A percentile compares a stretch with the other conserved stretches of the same genome.
Conservation (phyloP, 2,888 invertebrate genomes). For the Drosophila diplacantha region DNA sequence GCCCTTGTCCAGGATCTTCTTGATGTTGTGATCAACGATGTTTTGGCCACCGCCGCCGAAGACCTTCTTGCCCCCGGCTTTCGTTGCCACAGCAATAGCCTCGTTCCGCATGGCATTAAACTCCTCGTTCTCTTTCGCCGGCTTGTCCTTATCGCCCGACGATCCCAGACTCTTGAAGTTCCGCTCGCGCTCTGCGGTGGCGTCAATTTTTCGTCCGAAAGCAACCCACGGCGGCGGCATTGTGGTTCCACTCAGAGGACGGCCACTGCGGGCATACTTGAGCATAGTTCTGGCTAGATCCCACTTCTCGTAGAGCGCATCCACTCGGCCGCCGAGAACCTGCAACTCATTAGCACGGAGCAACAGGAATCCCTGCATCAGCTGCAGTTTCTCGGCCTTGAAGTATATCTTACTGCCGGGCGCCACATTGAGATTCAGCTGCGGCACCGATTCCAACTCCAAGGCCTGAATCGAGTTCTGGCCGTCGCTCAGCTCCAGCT, state of each 20-base stretch:
- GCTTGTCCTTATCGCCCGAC: conserved; percentile 79
- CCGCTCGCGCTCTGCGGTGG: conserved; percentile 81
- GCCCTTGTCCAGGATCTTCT: conserved; percentile 88
- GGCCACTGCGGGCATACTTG: conserved; percentile 79
- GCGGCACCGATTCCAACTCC: conserved; percentile 85
- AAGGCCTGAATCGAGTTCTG: conserved; percentile 86
- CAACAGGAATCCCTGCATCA: conserved; percentile 86
- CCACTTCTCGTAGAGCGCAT: conserved; percentile 92
- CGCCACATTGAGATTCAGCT: conserved; percentile 88
- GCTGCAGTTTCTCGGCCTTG: conserved; percentile 79
- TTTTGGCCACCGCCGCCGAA: conserved; percentile 84
- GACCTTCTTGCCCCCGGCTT: conserved; percentile 81
- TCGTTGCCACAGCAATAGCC: conserved; percentile 92
- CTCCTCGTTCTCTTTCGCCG: conserved; percentile 85
- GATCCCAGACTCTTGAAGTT: conserved; percentile 84
- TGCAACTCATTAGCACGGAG: conserved; percentile 83
- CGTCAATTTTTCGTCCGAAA: conserved; percentile 87
- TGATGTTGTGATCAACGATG: conserved; percentile 86
- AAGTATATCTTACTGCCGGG: conserved; percentile 90
- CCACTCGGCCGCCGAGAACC: conserved; percentile 90
- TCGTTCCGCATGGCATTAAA: conserved; percentile 94
- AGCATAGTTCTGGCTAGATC: conserved; percentile 84
- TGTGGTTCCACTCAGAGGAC: conserved; percentile 80
- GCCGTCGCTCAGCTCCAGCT: conserved; percentile 91
- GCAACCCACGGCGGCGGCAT: conserved; percentile 96